Percentiles rank a stretch among this genome's conserved stretches.
Conservation (phyloP, 2,888 invertebrate species). For the Hybos culiciformis region DNA sequence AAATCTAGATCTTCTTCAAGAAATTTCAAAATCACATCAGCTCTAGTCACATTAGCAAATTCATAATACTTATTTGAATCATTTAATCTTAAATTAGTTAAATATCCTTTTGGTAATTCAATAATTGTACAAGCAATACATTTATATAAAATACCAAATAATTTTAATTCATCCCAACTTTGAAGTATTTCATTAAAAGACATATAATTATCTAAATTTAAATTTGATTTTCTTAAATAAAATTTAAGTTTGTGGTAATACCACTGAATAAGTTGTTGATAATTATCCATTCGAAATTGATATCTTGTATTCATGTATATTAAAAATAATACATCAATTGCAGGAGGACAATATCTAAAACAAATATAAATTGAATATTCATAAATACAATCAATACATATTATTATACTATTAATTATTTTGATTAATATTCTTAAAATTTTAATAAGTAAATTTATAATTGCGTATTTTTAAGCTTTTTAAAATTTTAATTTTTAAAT, state of each 20-base stretch:
- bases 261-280: conserved; percentile 14
- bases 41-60: conserved; percentile 30
- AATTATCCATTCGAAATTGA: conserved; percentile 15
- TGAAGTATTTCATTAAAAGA: conserved; percentile 25
- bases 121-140: conserved; percentile 25
- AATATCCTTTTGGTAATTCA: conserved; percentile 28
- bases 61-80: conserved; percentile 28
- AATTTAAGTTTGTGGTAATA: conserved; percentile 22
- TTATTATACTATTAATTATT: no score
- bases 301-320: conserved; percentile 24
- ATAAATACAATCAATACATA: no score
- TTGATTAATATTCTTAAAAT: no score
- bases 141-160: conserved; percentile 32
- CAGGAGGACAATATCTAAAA: conserved; percentile 29
- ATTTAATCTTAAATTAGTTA: conserved; percentile 25
- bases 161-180: conserved; percentile 27
- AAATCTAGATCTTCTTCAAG: conserved; percentile 28
- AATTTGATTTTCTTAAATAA: conserved; percentile 23
- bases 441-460: no score
- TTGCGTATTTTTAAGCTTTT: no score
- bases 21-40: conserved; percentile 28
- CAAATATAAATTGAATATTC: no score
- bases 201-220: conserved; percentile 23
- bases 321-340: conserved; percentile 27
- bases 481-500: no score